These are phyloP conservation scores for Chlamydotis undulata DNA, from an alignment of 2,113 vertebrate genomes.

Conservation along the genomic window DNA sequence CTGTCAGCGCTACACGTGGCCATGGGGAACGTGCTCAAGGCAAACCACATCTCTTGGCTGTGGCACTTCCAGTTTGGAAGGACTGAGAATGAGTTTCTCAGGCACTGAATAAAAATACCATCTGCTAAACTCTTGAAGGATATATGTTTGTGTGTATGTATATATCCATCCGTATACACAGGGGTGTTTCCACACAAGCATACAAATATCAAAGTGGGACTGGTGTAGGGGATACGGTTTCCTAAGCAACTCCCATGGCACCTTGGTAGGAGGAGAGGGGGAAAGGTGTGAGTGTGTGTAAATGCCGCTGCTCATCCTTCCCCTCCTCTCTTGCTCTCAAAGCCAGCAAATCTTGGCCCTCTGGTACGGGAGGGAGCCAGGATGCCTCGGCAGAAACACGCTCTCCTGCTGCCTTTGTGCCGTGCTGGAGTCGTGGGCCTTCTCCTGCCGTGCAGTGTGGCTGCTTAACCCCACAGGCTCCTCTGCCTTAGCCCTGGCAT, in stretches of 20 bases:
- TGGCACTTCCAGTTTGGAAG: fast-evolving
- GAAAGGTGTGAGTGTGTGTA: fast-evolving
- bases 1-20: fast-evolving
- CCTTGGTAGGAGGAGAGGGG: not conserved
- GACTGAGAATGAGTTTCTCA: not conserved
- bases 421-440: too few species aligned
- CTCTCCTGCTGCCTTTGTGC: too few species aligned
- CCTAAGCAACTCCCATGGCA: not conserved
- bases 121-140: not conserved
- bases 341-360: too few species aligned
- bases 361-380: too few species aligned
- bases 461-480: too few species aligned
- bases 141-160: too few species aligned
- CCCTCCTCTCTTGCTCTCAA: not conserved
- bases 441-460: too few species aligned
- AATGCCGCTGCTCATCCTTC: not conserved
- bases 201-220: not conserved
- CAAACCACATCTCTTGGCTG: not conserved
- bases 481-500: too few species aligned
- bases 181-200: not conserved
- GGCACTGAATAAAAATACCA: not conserved
- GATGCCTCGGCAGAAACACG: too few species aligned
- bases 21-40: not conserved
- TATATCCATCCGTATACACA: too few species aligned
- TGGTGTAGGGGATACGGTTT: not conserved